These are phyloP conservation scores for Apistogramma diplotaenia DNA, from an alignment of 2,113 vertebrate species.

Conservation along the genomic window DNA sequence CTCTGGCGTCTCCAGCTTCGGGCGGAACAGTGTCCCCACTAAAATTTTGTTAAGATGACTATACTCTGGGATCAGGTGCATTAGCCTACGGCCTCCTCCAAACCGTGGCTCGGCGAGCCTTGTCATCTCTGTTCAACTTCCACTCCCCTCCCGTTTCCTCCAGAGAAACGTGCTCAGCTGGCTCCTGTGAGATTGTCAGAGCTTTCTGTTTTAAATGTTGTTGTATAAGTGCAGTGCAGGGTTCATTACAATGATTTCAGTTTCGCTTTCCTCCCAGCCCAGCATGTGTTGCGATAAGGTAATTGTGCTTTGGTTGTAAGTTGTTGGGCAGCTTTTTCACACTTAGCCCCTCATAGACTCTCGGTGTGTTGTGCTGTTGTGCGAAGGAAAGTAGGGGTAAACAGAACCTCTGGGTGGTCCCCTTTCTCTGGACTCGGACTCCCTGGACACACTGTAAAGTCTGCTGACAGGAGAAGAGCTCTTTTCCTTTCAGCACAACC, in stretches of 20 bases:
- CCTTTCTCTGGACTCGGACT: constrained; percentile 31
- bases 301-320: constrained; percentile 29
- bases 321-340: constrained; percentile 30
- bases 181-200: constrained; percentile 3
- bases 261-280: not conserved
- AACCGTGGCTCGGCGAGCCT: not conserved
- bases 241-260: constrained; percentile 14
- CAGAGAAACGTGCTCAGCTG: constrained; percentile 40
- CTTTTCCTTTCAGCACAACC: constrained; percentile 55
- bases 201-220: not conserved
- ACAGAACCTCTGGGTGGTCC: constrained; percentile 72
- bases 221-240: not conserved
- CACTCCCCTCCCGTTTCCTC: not conserved
- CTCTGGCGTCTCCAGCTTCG: not conserved
- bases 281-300: constrained; percentile 23
- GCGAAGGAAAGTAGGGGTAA: constrained; percentile 50
- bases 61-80: constrained; percentile 48
- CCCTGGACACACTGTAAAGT: constrained; percentile 49
- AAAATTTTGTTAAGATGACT: constrained; percentile 14
- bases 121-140: not conserved
- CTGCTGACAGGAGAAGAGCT: constrained; percentile 56
- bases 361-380: constrained; percentile 55
- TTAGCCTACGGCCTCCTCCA: not conserved
- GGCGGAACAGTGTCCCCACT: constrained; percentile 20
- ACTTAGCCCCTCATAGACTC: not conserved